Conservation (phyloP, 2,113 vertebrate genomes). For the Chamaea fasciata region DNA sequence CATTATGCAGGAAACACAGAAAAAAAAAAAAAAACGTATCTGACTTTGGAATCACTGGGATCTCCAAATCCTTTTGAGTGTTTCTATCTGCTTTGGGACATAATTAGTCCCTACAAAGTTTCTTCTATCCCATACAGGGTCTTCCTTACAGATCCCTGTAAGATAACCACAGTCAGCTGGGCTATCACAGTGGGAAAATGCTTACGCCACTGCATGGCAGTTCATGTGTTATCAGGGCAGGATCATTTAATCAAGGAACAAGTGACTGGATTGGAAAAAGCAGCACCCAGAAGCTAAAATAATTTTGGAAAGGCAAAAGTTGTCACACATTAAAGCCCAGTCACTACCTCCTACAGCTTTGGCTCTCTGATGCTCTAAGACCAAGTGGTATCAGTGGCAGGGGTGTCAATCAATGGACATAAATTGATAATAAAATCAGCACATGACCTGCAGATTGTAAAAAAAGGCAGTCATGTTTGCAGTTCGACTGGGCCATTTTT, state of each 20-base stretch:
- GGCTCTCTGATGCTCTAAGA: not conserved
- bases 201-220: not conserved
- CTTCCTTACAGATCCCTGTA: not conserved
- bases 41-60: not conserved
- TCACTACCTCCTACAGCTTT: not conserved
- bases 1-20: not conserved
- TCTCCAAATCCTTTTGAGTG: not conserved
- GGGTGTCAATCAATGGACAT: not conserved
- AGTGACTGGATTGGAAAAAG: not conserved
- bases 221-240: not conserved
- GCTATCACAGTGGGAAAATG: not conserved
- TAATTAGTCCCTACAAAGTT: not conserved
- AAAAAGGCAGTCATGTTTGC: fast-evolving
- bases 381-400: not conserved
- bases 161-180: not conserved
- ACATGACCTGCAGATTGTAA: not conserved
- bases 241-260: not conserved
- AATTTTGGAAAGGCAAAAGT: not conserved
- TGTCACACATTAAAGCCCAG: not conserved
- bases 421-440: not conserved
- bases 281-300: not conserved
- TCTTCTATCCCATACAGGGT: not conserved
- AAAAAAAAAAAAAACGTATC: not conserved
- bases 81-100: not conserved
- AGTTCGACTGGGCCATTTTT: fast-evolving